Evolutionary conservation across 2,888 invertebrate species (phyloP), one percentile per base, ranked within the genome.

Genomic region (Trachelus stipa): DNA sequence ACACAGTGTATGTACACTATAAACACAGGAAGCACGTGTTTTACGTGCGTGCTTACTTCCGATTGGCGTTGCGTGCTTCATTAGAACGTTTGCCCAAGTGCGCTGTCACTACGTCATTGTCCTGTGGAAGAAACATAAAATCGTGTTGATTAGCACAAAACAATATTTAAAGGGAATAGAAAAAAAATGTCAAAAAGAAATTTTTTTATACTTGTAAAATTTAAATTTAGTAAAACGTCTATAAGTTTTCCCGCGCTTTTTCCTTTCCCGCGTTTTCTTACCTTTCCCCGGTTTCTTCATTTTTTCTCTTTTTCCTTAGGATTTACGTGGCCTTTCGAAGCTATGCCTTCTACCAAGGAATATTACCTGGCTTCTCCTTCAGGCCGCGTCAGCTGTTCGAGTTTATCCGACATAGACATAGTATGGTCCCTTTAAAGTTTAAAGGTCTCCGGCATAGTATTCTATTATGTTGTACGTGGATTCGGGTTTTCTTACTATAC

Each of bases 341-440:
- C 9, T 56, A 56, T 56, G 9, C 23, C 56, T 56, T 56, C 56
- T 23, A 23, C 56, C 56, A 56, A 23, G 56, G 56, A 56, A 23
- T 56, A 56, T 56, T 56, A 56, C 56, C 56, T 56, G 56, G 56
- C 56, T 56, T 56, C 23, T 56, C 23, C 56, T 56, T 56, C 9
- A 56, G 9, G 56, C 15, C 23, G 76, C 81, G 84, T 88, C 88
- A 88, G 88, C 88, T 88, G 88, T 87, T 87, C 73, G 76, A 71
- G 34, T 71, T 71, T 71, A 71, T 71, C 71, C 71, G 71, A 15
- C 33, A 71, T 56, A 23, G 56, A 71, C 33, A 15, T 71, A 34
- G 71, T 23, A 31, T 34, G 33, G 83, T 85, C 88, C 87, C 85
- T 89, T 89, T 88, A 89, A 89, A 87, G 79, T 88, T 89, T 89